Evolutionary conservation across 2,797 vertebrate genomes (phyloP).

Genomic region (Spinus olivaceus): DNA sequence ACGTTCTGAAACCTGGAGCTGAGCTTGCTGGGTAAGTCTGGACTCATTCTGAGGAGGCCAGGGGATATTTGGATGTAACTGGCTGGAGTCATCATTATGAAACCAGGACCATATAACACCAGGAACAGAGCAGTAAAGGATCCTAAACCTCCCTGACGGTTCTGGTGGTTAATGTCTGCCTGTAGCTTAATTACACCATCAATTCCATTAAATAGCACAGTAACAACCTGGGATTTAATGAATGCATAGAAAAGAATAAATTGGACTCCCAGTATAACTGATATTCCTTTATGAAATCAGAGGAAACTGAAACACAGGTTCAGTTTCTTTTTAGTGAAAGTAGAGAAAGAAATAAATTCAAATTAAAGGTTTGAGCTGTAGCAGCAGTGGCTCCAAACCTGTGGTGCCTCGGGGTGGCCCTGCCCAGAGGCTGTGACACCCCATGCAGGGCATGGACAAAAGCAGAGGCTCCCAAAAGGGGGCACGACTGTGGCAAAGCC

Average conservation of each 20-base stretch:
- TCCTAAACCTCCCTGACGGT: neutral
- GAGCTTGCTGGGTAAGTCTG: rapidly evolving
- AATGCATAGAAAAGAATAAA: slow-evolving; percentile 13
- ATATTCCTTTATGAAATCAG: neutral
- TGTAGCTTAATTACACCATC: slow-evolving; percentile 6
- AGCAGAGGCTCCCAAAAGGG: neutral
- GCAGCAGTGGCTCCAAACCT: neutral
- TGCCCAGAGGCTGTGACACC: neutral
- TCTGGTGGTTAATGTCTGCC: slow-evolving; percentile 28
- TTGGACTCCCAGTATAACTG: neutral
- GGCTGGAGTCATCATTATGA: neutral
- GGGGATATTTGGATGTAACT: neutral
- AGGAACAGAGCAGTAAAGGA: neutral
- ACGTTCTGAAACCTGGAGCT: rapidly evolving
- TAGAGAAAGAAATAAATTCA: neutral
- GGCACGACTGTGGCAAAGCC: rapidly evolving
- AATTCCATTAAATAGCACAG: neutral
- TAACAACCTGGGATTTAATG: slow-evolving; percentile 26
- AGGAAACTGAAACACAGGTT: neutral
- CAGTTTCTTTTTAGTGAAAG: neutral
- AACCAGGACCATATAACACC: neutral
- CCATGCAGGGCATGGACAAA: rapidly evolving
- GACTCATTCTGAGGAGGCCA: neutral
- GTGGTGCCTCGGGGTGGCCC: neutral
- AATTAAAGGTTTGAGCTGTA: neutral